Base-by-base conservation (phyloP, 92 coral and sea anemone genomes). In the Metridium senile region DNA sequence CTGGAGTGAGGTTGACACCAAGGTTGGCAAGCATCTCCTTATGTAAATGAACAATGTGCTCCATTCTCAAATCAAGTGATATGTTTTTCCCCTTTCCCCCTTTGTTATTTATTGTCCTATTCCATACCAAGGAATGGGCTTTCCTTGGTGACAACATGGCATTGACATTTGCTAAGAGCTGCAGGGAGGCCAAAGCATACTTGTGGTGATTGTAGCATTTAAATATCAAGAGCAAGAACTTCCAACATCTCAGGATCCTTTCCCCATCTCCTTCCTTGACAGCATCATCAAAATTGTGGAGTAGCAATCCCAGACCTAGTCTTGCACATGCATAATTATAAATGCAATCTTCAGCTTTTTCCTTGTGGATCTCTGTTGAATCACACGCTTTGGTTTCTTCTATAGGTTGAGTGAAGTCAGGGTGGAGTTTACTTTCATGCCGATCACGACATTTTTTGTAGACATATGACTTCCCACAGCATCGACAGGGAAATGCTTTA, bases 241-340 rank as follows among this genome's bases (percentile, higher is more conserved):
- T 89, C 90, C 90, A 89, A 57, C 90, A 78, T 1, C 81, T 18
- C 0, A 85, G 9, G 1, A 79, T 83, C 2, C 90, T 46, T 11
- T 62, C 90, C 1, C 90, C 90, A 66, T 85, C 94, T 1, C 94
- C 94, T 46, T 85, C 84, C 33, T 86, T 89, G 29, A 89, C 84
- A 26, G 94, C 90, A 78, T 89, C 93, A 78, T 89, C 86, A 65
- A 85, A 78, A 54, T 89, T 89, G 26, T 70, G 21, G 19, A 82
- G 33, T 20, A 86, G 45, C 57, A 89, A 10, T 13, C 86, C 88
- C 82, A 89, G 27, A 28, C 69, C 47, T 26, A 89, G 79, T 13
- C 80, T 78, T 16, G 72, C 21, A 11, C 75, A 72, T 0, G 90
- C 87, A 85, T 89, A 89, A 10, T 81, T 85, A 58, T 80, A 89